phyloP scores from a whole-genome alignment of 2,888 invertebrate genomes.

The Morpho deidamia region DNA sequence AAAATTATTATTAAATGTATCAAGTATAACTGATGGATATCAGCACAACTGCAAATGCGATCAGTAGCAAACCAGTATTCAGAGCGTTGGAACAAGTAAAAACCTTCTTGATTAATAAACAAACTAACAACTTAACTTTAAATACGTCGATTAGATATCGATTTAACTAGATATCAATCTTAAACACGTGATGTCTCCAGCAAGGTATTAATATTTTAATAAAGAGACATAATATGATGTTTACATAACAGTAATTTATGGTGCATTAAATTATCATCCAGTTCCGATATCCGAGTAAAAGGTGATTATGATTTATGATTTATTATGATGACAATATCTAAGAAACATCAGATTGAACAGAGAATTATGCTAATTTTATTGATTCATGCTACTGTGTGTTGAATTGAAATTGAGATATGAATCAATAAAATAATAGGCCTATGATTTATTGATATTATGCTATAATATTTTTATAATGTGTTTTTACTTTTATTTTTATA shows the following conservation, averaged over 20 bases:
- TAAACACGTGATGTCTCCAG: too few relatives aligned
- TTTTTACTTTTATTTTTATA: background rate
- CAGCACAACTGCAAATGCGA: too few relatives aligned
- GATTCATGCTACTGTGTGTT: slow-evolving; percentile 10
- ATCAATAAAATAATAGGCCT: background rate
- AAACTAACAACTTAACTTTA: too few relatives aligned
- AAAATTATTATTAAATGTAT: too few relatives aligned
- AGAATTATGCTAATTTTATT: slow-evolving; percentile 16
- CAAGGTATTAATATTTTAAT: too few relatives aligned
- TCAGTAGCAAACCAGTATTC: too few relatives aligned
- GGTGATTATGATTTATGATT: slow-evolving; percentile 2
- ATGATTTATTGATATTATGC: slow-evolving; percentile 8
- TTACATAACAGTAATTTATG: slow-evolving; percentile 9
- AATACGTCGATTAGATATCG: too few relatives aligned
- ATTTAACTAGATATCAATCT: too few relatives aligned
- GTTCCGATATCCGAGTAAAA: background rate
- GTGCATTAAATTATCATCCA: background rate
- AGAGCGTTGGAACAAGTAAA: too few relatives aligned
- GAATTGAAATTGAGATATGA: slow-evolving; percentile 1
- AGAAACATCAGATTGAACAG: slow-evolving; percentile 10
- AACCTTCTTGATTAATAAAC: too few relatives aligned
- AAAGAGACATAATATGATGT: background rate
- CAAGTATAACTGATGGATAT: too few relatives aligned
- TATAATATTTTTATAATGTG: background rate
- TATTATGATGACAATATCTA: slow-evolving; percentile 13